These are phyloP conservation scores for Alosa sapidissima DNA, from an alignment of 2,797 vertebrate species.

Conservation along the genomic window DNA sequence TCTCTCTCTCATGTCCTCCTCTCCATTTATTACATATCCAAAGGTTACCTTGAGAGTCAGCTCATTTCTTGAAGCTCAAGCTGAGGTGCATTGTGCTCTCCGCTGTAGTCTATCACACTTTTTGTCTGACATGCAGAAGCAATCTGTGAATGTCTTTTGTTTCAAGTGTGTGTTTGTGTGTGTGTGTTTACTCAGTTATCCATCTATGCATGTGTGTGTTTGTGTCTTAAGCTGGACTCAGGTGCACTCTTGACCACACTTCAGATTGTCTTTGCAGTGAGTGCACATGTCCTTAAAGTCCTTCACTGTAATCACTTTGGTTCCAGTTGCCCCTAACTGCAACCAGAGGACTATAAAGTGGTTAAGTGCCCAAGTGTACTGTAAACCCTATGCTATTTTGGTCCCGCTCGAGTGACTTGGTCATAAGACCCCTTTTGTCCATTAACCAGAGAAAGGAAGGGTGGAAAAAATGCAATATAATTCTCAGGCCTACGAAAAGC, in stretches of 20 bases:
- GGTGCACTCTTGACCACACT: background rate
- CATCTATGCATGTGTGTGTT: background rate
- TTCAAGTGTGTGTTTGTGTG: background rate
- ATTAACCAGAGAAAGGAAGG: background rate
- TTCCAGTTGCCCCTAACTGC: background rate
- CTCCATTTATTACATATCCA: background rate
- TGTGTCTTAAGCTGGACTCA: background rate
- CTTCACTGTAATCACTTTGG: background rate
- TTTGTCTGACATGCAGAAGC: background rate
- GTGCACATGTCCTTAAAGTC: background rate
- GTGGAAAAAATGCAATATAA: background rate
- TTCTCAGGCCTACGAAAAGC: background rate
- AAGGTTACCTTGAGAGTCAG: background rate
- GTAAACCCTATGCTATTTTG: background rate
- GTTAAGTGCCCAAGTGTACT: background rate
- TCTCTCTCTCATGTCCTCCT: background rate
- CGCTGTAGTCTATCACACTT: background rate
- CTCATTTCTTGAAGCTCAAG: constrained; percentile 3
- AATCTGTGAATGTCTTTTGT: background rate
- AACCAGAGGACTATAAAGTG: background rate
- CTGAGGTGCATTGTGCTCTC: background rate
- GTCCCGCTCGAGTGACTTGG: background rate
- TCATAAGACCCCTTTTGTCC: constrained; percentile 18
- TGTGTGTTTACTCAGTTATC: background rate
- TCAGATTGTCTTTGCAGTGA: background rate